Evolutionary conservation across 2,888 invertebrate species (phyloP).

Genomic region (Reticulitermes lucifugus): DNA sequence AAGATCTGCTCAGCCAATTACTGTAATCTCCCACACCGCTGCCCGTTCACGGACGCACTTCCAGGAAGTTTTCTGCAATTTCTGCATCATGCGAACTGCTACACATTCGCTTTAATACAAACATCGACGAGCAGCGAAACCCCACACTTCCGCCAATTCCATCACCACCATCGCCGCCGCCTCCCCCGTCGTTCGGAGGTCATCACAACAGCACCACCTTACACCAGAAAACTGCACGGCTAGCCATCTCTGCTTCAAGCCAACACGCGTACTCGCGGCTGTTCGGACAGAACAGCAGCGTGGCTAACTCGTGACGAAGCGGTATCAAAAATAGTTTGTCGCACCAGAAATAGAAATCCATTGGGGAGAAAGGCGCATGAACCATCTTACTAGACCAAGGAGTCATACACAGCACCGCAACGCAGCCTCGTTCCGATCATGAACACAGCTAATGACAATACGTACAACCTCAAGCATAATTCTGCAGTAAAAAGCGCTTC

Average conservation of each 20-base stretch:
- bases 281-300: conserved; percentile 53
- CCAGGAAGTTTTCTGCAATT: no score
- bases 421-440: no score
- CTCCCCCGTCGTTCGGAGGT: conserved; percentile 60
- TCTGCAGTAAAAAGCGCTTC: no score
- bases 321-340: conserved; percentile 60
- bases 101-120: not conserved
- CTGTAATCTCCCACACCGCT: no score
- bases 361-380: not conserved
- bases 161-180: conserved; percentile 62
- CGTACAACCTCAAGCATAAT: no score
- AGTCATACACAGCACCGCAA: not conserved
- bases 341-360: conserved; percentile 53
- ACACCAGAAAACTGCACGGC: not conserved
- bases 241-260: conserved; percentile 5
- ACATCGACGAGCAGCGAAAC: not conserved
- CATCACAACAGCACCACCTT: not conserved
- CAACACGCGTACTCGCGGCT: conserved; percentile 13
- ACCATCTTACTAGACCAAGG: not conserved
- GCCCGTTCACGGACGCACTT: no score
- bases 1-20: no score
- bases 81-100: no score
- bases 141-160: not conserved
- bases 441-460: no score
- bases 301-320: conserved; percentile 59